These are phyloP conservation scores for Thermophis baileyi DNA, from an alignment of 2,113 vertebrate genomes.

Conservation along the genomic window DNA sequence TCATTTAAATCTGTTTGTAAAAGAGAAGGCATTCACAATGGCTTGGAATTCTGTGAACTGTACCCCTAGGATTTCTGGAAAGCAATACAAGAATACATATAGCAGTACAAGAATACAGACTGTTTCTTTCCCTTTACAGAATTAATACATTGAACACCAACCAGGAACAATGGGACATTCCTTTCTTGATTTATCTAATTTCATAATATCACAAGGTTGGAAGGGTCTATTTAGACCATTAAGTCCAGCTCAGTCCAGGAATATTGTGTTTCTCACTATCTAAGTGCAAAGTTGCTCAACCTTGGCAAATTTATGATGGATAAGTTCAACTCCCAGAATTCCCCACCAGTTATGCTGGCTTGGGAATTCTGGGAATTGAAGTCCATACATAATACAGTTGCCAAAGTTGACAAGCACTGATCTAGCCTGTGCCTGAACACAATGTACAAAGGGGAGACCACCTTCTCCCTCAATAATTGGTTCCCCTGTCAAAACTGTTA, in stretches of 20 bases:
- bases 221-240: not conserved
- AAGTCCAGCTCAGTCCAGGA: not conserved
- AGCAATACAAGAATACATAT: not conserved
- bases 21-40: not conserved
- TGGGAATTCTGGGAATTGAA: too few species aligned
- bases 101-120: not conserved
- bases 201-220: not conserved
- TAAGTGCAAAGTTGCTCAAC: too few species aligned
- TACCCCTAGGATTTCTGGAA: not conserved
- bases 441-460: not conserved
- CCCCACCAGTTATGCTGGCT: too few species aligned
- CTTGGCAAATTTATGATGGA: too few species aligned
- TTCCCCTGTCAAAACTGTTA: not conserved
- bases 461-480: not conserved
- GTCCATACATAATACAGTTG: too few species aligned
- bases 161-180: not conserved
- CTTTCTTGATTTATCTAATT: not conserved
- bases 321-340: too few species aligned
- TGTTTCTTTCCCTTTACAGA: not conserved
- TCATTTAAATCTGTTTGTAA: not conserved
- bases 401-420: too few species aligned
- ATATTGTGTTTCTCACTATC: not conserved
- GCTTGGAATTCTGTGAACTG: not conserved
- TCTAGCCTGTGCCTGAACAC: not conserved
- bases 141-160: not conserved